Conservation (phyloP, 2,797 vertebrate genomes). For the Spinus olivaceus region DNA sequence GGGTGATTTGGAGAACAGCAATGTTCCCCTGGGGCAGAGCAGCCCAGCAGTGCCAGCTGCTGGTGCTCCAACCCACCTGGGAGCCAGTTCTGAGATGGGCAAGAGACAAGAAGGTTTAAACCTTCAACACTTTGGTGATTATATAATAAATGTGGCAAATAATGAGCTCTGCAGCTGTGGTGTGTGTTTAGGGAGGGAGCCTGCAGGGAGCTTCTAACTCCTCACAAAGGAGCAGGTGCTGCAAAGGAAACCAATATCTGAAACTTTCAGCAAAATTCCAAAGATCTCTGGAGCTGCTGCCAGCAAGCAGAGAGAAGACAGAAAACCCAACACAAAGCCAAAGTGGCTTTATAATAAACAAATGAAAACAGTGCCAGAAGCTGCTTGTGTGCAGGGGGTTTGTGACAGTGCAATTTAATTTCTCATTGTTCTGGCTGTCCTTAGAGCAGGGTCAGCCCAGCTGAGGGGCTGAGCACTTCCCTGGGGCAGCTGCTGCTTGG, state of each 20-base stretch:
- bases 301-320: neutral
- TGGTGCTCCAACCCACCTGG: neutral
- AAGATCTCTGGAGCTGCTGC: neutral
- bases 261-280: neutral
- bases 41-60: neutral
- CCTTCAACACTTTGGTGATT: neutral
- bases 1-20: neutral
- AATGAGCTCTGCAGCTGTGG: neutral
- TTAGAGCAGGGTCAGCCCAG: neutral
- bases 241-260: constrained; percentile 1
- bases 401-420: neutral
- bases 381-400: neutral
- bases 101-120: neutral
- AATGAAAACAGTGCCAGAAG: neutral
- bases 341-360: neutral
- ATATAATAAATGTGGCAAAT: neutral
- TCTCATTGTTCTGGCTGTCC: neutral
- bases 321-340: neutral
- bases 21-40: accelerated
- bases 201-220: neutral
- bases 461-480: neutral
- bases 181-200: neutral
- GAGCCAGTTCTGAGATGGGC: neutral
- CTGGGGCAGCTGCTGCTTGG: neutral
- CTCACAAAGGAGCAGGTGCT: constrained; percentile 7